Evolutionary conservation across 2,113 vertebrate genomes (phyloP).

Genomic region (Eonycteris spelaea): DNA sequence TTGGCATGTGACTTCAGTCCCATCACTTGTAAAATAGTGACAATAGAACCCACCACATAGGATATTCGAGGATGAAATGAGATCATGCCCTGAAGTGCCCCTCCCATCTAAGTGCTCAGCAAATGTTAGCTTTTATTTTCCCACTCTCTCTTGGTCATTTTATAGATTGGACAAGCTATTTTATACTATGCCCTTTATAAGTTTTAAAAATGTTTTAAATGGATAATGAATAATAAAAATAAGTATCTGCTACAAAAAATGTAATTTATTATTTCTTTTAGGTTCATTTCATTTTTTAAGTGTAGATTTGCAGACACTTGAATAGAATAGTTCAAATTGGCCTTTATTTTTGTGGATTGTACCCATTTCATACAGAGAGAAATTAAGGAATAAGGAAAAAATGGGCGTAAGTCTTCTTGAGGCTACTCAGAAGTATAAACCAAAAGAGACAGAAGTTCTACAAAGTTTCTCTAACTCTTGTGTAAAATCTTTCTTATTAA

Average conservation of each 20-base stretch:
- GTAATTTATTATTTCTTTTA: neutral
- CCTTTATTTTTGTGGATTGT: neutral
- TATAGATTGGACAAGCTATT: neutral
- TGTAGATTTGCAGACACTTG: neutral
- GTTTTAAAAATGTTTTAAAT: neutral
- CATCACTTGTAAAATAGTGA: neutral
- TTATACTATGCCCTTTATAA: neutral
- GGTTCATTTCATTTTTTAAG: constrained; percentile 15
- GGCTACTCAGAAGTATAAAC: neutral
- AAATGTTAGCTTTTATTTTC: neutral
- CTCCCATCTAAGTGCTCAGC: neutral
- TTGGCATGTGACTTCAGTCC: neutral
- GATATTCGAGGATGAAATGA: neutral
- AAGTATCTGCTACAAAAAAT: neutral
- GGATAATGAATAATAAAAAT: constrained; percentile 10
- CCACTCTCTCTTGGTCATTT: neutral
- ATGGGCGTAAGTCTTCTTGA: neutral
- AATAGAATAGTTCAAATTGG: neutral
- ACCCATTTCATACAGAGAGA: neutral
- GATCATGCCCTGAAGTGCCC: neutral
- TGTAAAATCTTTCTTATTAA: neutral
- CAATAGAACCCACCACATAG: neutral
- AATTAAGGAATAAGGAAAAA: neutral
- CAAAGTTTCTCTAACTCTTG: neutral
- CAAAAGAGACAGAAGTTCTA: neutral